Percentiles rank a stretch among this genome's conserved stretches.
Conservation (phyloP, 2,888 invertebrate genomes). For the Apamea monoglypha region DNA sequence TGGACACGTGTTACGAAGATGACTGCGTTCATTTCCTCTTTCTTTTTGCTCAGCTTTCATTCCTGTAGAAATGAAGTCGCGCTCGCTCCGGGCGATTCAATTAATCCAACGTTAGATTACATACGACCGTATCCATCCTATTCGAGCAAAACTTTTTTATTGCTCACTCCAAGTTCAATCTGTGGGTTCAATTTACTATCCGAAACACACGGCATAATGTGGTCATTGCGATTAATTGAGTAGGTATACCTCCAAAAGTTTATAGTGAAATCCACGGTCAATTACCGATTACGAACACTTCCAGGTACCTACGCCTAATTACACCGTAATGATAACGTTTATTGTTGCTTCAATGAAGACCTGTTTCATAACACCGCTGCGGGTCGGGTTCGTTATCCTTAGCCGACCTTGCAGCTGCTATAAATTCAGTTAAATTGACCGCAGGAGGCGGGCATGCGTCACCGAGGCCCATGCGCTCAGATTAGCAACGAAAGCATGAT, state of each 20-base stretch:
- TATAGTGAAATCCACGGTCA: slow-evolving; percentile 38
- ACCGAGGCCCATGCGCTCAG: slow-evolving; percentile 84
- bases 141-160: slow-evolving; percentile 71
- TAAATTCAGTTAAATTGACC: slow-evolving; percentile 87
- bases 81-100: slow-evolving; percentile 77
- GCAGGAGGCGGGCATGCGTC: slow-evolving; percentile 84
- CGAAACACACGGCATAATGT: slow-evolving; percentile 64
- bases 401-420: slow-evolving; percentile 87
- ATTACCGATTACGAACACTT: slow-evolving; percentile 41
- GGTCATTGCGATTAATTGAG: slow-evolving; percentile 74
- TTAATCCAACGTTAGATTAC: slow-evolving; percentile 79
- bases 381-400: slow-evolving; percentile 86
- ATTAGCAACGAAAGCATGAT: slow-evolving; percentile 77
- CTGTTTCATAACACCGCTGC: slow-evolving; percentile 76
- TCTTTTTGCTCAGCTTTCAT: slow-evolving; percentile 68
- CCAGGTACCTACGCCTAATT: slow-evolving; percentile 53
- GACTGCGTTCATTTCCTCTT: slow-evolving; percentile 63
- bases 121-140: slow-evolving; percentile 67
- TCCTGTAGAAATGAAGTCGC: slow-evolving; percentile 71
- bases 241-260: slow-evolving; percentile 56
- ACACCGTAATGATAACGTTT: slow-evolving; percentile 63
- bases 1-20: slow-evolving; percentile 66
- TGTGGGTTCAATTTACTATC: slow-evolving; percentile 73
- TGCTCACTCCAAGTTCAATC: slow-evolving; percentile 66
- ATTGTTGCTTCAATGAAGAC: slow-evolving; percentile 71